Conservation (phyloP, 53 echinoderm and acorn worm species). For the Holothuria leucospilota region DNA sequence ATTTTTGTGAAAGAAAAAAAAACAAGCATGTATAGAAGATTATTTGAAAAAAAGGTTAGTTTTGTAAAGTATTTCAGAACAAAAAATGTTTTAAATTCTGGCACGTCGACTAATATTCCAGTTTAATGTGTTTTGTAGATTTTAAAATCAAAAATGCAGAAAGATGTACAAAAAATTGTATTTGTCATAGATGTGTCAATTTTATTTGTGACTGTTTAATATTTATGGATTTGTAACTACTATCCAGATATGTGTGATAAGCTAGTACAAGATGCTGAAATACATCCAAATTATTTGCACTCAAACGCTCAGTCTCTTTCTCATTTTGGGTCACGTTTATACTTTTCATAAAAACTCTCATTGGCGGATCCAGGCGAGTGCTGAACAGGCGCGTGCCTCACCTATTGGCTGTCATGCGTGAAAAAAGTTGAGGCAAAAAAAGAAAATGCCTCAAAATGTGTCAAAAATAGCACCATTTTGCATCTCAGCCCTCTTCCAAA, state of each 20-base stretch:
- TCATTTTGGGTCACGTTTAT: neutral
- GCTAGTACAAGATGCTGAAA: conserved; percentile 21
- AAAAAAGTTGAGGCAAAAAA: no score
- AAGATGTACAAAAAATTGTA: conserved; percentile 45
- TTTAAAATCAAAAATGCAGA: conserved; percentile 31
- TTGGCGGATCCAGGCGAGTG: no score
- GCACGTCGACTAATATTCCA: conserved; percentile 12
- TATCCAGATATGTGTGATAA: conserved; percentile 44
- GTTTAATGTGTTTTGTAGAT: conserved; percentile 42
- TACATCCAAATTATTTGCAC: conserved; percentile 35
- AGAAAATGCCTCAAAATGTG: no score
- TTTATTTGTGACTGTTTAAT: conserved; percentile 38
- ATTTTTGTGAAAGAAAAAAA: conserved; percentile 32
- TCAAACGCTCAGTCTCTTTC: neutral
- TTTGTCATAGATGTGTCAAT: conserved; percentile 45
- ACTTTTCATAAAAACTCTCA: no score
- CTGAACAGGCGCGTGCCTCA: no score
- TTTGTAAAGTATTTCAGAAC: conserved; percentile 45
- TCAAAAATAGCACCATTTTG: no score
- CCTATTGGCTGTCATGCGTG: no score
- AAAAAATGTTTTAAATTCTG: conserved; percentile 3
- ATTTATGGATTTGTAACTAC: conserved; percentile 42
- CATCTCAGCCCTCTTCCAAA: no score
- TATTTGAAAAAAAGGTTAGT: conserved; percentile 25
- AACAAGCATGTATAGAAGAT: conserved; percentile 31